Evolutionary conservation across 1,140 invertebrate species (phyloP).

Genomic region (Pseudomyrmex flavicornis): DNA sequence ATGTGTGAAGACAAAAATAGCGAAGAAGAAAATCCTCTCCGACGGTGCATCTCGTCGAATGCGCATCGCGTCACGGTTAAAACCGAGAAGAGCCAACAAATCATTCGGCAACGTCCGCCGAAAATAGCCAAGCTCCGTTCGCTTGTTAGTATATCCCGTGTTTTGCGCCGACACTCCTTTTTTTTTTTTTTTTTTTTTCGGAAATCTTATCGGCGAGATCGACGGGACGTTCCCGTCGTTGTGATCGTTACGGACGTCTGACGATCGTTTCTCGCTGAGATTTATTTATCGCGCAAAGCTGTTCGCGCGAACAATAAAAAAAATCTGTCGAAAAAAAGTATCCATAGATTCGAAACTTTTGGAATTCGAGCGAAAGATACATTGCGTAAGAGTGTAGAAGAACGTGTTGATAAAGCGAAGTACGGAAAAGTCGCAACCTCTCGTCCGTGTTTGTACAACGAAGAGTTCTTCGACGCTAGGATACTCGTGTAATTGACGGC

Average conservation of each 20-base stretch:
- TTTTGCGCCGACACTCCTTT: conserved; percentile 60
- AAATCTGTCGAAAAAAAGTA: background rate
- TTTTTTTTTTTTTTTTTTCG: background rate
- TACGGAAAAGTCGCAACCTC: background rate
- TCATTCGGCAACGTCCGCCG: conserved; percentile 57
- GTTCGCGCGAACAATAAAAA: background rate
- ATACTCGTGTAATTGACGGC: conserved; percentile 9
- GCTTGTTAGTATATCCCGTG: conserved; percentile 48
- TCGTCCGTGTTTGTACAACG: background rate
- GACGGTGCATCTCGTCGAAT: too few relatives aligned
- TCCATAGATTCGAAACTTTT: background rate
- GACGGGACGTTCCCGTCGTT: background rate
- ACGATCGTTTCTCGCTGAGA: conserved; percentile 27
- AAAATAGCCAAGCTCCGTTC: conserved; percentile 57
- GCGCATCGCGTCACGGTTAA: too few relatives aligned
- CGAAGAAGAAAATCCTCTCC: too few relatives aligned
- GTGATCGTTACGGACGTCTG: background rate
- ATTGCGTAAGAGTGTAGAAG: too few relatives aligned
- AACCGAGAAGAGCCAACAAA: conserved; percentile 48
- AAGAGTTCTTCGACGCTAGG: background rate
- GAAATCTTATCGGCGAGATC: conserved; percentile 5
- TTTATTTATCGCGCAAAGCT: conserved; percentile 5
- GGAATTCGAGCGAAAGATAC: background rate
- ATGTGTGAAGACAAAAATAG: too few relatives aligned
- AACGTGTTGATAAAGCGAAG: background rate